Evolutionary conservation across 2,113 vertebrate genomes (phyloP), one percentile per base, ranked within the genome.

Genomic region (Heterotilapia buettikoferi): DNA sequence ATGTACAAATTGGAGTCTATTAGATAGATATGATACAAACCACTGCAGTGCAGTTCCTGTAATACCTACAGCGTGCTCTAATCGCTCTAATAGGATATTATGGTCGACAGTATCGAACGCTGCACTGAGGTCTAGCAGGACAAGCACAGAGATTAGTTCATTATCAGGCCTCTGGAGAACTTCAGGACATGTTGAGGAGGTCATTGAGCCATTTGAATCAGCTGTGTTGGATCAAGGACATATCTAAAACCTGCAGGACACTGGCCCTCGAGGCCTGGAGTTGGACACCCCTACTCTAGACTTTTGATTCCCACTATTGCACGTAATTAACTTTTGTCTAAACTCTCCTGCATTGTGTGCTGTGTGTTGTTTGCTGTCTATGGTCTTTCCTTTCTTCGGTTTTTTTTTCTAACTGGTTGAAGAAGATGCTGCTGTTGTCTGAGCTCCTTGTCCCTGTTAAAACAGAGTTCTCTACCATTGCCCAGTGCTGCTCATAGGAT

Each of bases 11-110:
- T 24, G 24, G 24, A 24, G 24, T 24, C 26, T 26, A 26, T 26
- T 26, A 26, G 26, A 26, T 26, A 26, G 26, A 26, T 26, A 26
- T 26, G 26, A 26, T n/a, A n/a, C 8, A 52, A 52, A n/a, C 18
- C 50, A n/a, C 50, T 52, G 50, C 19, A 52, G 50, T 0, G 0
- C 50, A 10, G 0, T 6, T 10, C 19, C 52, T 53, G 19, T 53
- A 11, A 53, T 1, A 53, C 52, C 19, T 53, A 11, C 52, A 21
- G 3, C 52, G 1, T 53, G 52, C 2, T 21, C 52, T 53, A 21
- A 53, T 21, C 5, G 1, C 3, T 53, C n/a, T 53, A 54, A 21
- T 21, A 54, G 9, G n/a, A 54, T 54, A 54, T 54, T 54, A 21
- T 54, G 9, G n/a, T 54, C 9, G 0, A 54, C 52, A 54, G 52